Conservation (phyloP, 2,888 invertebrate genomes). For the Brachyptera putata region DNA sequence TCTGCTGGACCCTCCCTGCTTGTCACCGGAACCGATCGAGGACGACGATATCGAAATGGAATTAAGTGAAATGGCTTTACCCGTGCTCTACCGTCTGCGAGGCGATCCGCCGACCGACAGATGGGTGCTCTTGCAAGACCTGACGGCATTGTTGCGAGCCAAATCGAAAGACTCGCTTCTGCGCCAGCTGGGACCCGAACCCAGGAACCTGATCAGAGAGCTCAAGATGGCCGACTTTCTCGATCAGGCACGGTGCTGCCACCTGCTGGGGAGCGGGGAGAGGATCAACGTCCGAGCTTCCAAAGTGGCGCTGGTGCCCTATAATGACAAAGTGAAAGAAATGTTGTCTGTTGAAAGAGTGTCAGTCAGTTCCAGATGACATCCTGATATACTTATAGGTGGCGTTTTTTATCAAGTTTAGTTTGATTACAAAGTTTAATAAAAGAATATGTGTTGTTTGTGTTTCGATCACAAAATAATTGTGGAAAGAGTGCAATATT, state of each 20-base stretch:
- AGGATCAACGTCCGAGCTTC: constrained; percentile 75
- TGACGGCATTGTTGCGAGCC: constrained; percentile 69
- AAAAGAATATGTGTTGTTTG: background rate
- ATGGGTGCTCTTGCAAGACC: constrained; percentile 77
- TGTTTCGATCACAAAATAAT: background rate
- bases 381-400: background rate
- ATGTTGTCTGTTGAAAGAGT: constrained; percentile 77
- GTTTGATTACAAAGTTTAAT: constrained; percentile 1
- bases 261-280: constrained; percentile 71
- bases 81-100: constrained; percentile 69
- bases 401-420: constrained; percentile 13
- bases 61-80: constrained; percentile 71
- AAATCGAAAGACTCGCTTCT: constrained; percentile 77
- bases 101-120: constrained; percentile 62
- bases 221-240: constrained; percentile 75
- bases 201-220: constrained; percentile 55
- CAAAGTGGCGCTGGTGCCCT: constrained; percentile 75
- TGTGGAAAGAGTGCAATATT: background rate
- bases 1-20: constrained; percentile 54
- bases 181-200: constrained; percentile 59
- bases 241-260: constrained; percentile 75
- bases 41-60: constrained; percentile 70
- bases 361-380: constrained; percentile 29
- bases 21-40: constrained; percentile 48
- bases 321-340: constrained; percentile 78